A percentile compares a stretch with the other conserved stretches of the same genome.
Evolutionary conservation across 2,888 invertebrate species (phyloP).

Genomic region (Trachelus iudaicus): DNA sequence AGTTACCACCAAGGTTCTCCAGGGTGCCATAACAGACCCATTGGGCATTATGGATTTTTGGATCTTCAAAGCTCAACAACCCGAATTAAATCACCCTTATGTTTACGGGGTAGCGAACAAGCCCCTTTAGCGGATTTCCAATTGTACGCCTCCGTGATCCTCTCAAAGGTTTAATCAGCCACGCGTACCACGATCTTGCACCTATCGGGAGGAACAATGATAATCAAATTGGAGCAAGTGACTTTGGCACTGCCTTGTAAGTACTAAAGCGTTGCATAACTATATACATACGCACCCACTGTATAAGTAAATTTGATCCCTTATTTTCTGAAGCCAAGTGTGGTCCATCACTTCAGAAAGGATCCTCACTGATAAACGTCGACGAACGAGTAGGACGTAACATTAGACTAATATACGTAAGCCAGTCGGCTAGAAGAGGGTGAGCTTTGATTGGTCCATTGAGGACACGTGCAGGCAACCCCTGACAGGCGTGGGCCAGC

Average conservation of each 20-base stretch:
- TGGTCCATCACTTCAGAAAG: neutral
- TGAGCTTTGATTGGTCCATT: conserved; percentile 66
- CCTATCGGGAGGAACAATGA: neutral
- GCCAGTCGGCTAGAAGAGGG: conserved; percentile 50
- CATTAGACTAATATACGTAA: conserved; percentile 45
- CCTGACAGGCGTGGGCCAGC: conserved; percentile 45
- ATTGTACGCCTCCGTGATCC: conserved; percentile 18
- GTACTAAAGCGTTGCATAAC: neutral
- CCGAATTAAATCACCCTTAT: conserved; percentile 25
- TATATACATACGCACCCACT: neutral
- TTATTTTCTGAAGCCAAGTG: neutral
- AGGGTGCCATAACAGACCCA: conserved; percentile 3
- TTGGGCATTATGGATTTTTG: neutral
- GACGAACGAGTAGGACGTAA: conserved; percentile 16
- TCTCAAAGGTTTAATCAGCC: conserved; percentile 9
- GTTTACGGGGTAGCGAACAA: conserved; percentile 10
- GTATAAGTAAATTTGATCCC: neutral
- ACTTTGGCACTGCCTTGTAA: neutral
- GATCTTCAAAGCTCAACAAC: conserved; percentile 15
- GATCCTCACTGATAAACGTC: neutral
- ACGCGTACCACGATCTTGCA: neutral
- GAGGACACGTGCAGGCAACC: conserved; percentile 59
- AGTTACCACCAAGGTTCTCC: conserved; percentile 6
- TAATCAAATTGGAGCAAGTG: neutral
- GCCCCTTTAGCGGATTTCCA: conserved; percentile 19